Percentiles rank a stretch among this genome's conserved stretches.
These are phyloP conservation scores for Merluccius polli DNA, from an alignment of 2,797 vertebrate species.

Conservation along the genomic window DNA sequence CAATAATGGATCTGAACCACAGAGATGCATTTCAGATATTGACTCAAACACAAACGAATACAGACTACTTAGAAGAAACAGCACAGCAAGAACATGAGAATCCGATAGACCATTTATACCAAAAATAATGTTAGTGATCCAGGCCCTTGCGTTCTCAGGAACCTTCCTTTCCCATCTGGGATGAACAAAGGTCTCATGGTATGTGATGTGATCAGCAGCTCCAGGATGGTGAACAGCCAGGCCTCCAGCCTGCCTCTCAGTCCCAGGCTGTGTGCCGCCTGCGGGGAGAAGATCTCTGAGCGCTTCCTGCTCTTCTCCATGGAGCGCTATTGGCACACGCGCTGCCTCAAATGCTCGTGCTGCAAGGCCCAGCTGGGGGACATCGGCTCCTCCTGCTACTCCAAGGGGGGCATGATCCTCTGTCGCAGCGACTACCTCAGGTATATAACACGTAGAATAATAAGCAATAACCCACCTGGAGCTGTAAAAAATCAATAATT, in stretches of 20 bases:
- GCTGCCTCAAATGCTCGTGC: slow-evolving; percentile 80
- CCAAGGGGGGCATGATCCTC: slow-evolving; percentile 79
- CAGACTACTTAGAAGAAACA: background rate
- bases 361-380: slow-evolving; percentile 79
- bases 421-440: slow-evolving; percentile 79
- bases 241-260: slow-evolving; percentile 52
- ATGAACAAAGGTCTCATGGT: background rate
- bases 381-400: slow-evolving; percentile 78
- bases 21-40: background rate
- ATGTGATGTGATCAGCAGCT: slow-evolving; percentile 3
- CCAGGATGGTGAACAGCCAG: slow-evolving; percentile 76
- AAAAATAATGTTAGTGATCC: background rate
- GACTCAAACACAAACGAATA: background rate
- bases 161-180: background rate
- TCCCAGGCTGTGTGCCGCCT: slow-evolving; percentile 74
- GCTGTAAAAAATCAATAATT: background rate
- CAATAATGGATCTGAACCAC: background rate
- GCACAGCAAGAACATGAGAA: background rate
- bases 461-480: background rate
- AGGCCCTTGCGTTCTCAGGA: background rate
- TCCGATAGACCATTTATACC: background rate
- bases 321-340: slow-evolving; percentile 82
- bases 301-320: slow-evolving; percentile 81
- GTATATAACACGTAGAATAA: slow-evolving; percentile 36
- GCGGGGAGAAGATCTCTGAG: slow-evolving; percentile 74